Evolutionary conservation across 2,888 invertebrate species (phyloP), one percentile per base, ranked within the genome.

Genomic region (Merodon equestris): DNA sequence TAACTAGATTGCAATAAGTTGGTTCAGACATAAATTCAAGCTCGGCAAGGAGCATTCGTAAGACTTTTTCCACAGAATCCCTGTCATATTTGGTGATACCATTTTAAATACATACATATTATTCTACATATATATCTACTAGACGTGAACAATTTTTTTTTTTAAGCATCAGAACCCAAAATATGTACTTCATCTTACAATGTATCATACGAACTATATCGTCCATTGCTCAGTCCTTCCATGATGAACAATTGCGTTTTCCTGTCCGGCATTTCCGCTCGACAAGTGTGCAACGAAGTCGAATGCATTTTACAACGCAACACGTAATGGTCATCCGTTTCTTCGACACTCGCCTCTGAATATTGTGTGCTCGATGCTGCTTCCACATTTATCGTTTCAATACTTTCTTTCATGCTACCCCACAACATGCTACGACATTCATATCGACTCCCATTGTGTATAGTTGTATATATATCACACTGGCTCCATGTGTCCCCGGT

Each of bases 181-280:
- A 27, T 27, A 27, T 4, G 7, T 7, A 40, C 42, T n/a, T 36
- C 47, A 40, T 83, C 85, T 82, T 81, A 85, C 85, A 76, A 14
- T 1, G 84, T 84, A 58, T 84, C 83, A 19, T 82, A 83, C 5
- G 84, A 70, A 1, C 83, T 82, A 56, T 84, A 85, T 57, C 83
- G 60, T 3, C 83, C 83, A 73, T 82, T 83, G 63, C 81, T 83
- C 14, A 84, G 66, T 38, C 85, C 84, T 71, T 84, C 84, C 64
- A 72, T 83, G 17, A 85, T 81, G 48, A 81, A 82, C 4, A 85
- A 38, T 48, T 83, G 84, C 1, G 61, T 71, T 17, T 48, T 81
- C 13, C 74, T 81, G 48, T 83, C 83, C 4, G 85, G 84, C 82
- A 81, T 82, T 73, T 83, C 84, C 9, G 84, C 85, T 19, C 82